Base-by-base conservation (phyloP, 2,888 invertebrate species). In the Drosophila atroscutellata region DNA sequence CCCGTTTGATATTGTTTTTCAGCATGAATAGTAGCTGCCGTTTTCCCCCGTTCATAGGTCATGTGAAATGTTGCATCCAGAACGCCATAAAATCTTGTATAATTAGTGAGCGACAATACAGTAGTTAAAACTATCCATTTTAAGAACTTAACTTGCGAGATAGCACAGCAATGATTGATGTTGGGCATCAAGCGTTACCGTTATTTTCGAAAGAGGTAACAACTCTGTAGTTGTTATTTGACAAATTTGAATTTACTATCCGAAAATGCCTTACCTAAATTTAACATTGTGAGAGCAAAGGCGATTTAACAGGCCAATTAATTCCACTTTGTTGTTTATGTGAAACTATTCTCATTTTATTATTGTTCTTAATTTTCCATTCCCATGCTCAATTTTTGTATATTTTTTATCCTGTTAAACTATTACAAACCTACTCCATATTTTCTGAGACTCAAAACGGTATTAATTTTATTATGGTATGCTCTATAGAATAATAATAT, bases 1-100 rank as follows among this genome's bases (percentile, higher is more conserved):
- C 71, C 30, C 75, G 39, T 91, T 88, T 83, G 86, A 81, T 90
- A 81, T 80, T 56, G 34, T 20, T 57, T 61, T 59, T 20, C 47
- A 45, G 26, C 26, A 52, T 45, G 26, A 39, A 26, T 51, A 42
- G 51, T 57, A 60, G 63, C 83, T 61, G 54, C 50, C 57, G 66
- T 75, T 72, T 72, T 55, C n/a, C 28, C 2, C 2, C 18, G 15
- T 26, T 54, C 45, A 61, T 26, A 61, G 57, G 3, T 51, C 59
- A 64, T 37, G 28, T 47, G 59, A 74, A 61, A 56, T 45, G 15
- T 51, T 51, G 34, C 24, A 58, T 30, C 9, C 6, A 20, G 28
- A 55, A 51, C n/a, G 32, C 61, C 13, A 60, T 57, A 50, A 75
- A 59, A 30, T 15, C 32, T 18, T 7, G 32, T 49, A 39, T n/a